Conservation (phyloP, 37 sponge, comb jelly and placozoan genomes). For the Ephydatia muelleri region DNA sequence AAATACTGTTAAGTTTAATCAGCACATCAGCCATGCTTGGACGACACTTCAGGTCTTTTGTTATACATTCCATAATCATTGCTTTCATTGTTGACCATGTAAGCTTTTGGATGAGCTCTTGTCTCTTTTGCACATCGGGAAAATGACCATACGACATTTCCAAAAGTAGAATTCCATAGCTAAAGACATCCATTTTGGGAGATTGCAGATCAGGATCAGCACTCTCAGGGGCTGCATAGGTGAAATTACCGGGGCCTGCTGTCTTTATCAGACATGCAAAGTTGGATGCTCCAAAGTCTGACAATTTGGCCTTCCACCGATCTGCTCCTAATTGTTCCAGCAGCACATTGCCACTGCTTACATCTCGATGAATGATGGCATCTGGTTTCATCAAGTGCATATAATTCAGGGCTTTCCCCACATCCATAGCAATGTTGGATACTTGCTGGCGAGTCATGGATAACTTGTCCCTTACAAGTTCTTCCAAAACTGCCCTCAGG, state of each 20-base stretch:
- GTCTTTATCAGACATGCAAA: conserved; percentile 21
- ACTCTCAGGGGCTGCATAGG: conserved; percentile 67
- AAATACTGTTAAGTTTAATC: too few species aligned
- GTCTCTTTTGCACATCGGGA: too few species aligned
- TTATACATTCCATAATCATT: too few species aligned
- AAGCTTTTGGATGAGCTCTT: too few species aligned
- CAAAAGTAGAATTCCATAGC: conserved; percentile 54
- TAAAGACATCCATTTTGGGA: conserved; percentile 67
- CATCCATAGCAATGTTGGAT: conserved; percentile 18
- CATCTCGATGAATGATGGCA: conserved; percentile 69
- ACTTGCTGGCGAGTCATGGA: conserved; percentile 17
- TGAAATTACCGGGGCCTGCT: conserved; percentile 30
- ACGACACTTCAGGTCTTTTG: too few species aligned
- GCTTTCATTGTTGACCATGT: too few species aligned
- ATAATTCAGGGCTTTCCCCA: conserved; percentile 59
- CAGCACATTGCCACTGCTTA: conserved; percentile 73
- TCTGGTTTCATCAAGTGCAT: conserved; percentile 42
- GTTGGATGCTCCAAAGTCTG: conserved; percentile 75
- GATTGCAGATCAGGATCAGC: conserved; percentile 21
- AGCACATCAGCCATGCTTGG: too few species aligned
- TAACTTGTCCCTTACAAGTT: background rate
- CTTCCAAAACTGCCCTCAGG: conserved; percentile 29
- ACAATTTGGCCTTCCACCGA: conserved; percentile 57
- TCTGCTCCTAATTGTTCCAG: conserved; percentile 18
- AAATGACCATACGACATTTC: conserved; percentile 39